A percentile compares a stretch with the other conserved stretches of the same genome.
Conservation (phyloP, 2,888 invertebrate species). For the Limenitis camilla region DNA sequence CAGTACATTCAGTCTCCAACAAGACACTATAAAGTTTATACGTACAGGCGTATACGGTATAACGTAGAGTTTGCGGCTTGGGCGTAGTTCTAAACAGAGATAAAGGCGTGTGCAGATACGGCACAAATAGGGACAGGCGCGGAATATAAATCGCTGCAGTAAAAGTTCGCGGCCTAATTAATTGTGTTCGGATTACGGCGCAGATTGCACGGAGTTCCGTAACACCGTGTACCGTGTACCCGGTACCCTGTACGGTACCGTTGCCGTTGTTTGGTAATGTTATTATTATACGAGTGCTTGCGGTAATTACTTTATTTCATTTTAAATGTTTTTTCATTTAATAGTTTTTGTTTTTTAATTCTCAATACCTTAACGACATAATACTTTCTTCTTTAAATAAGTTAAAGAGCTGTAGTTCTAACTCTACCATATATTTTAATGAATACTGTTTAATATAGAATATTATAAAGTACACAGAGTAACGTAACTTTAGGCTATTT, state of each 20-base stretch:
- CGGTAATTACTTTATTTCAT: no score
- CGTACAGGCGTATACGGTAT: slow-evolving; percentile 15
- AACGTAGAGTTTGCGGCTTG: slow-evolving; percentile 22
- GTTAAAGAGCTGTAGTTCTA: no score
- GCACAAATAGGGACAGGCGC: slow-evolving; percentile 30
- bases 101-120: slow-evolving; percentile 37
- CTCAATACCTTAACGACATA: no score
- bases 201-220: slow-evolving; percentile 9
- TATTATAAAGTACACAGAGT: no score
- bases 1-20: slow-evolving; percentile 4
- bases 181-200: slow-evolving; percentile 54
- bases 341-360: no score
- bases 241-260: not conserved
- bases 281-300: not conserved
- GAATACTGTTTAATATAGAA: no score
- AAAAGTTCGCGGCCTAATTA: slow-evolving; percentile 59
- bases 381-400: no score
- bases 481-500: no score
- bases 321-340: no score
- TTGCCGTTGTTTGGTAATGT: not conserved
- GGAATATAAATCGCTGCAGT: slow-evolving; percentile 61
- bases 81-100: slow-evolving; percentile 33
- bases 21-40: slow-evolving; percentile 16
- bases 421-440: no score
- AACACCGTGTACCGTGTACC: slow-evolving; percentile 1